Percentiles rank a stretch among this genome's conserved stretches.
Evolutionary conservation across 2,888 invertebrate genomes (phyloP).

Genomic region (Cheilosia urbana): DNA sequence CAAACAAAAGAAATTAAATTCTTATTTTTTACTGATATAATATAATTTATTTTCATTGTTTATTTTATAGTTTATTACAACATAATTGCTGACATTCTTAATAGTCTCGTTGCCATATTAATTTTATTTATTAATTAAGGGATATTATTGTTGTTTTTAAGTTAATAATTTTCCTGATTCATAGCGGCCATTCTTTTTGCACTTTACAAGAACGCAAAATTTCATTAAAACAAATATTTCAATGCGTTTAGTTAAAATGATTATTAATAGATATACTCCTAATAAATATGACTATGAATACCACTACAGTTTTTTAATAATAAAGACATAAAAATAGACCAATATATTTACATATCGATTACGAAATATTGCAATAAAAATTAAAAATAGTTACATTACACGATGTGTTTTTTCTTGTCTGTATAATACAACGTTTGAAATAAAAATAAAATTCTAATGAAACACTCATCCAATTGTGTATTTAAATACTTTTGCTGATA

Average conservation of each 20-base stretch:
- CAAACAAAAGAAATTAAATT: background rate
- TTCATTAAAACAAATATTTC: conserved; percentile 10
- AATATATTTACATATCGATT: conserved; percentile 59
- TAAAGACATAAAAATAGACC: conserved; percentile 44
- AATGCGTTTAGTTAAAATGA: conserved; percentile 37
- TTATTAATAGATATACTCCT: conserved; percentile 59
- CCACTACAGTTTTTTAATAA: conserved; percentile 57
- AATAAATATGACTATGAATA: conserved; percentile 74
- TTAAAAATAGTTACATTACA: conserved; percentile 5
- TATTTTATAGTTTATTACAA: conserved; percentile 72
- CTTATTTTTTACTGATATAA: conserved; percentile 45
- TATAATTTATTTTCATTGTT: conserved; percentile 72
- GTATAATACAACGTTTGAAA: conserved; percentile 17
- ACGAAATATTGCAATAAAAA: conserved; percentile 47
- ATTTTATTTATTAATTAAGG: conserved; percentile 33
- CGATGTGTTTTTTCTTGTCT: conserved; percentile 11
- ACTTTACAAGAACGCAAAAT: conserved; percentile 38
- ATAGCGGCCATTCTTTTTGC: conserved; percentile 43
- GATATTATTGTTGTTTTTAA: conserved; percentile 14
- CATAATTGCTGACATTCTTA: conserved; percentile 64
- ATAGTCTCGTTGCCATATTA: conserved; percentile 62
- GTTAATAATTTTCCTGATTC: conserved; percentile 35
- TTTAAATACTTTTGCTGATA: conserved; percentile 33
- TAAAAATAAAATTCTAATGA: conserved; percentile 23
- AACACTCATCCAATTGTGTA: conserved; percentile 35